Percentiles rank a stretch among this genome's conserved stretches.
Conservation (phyloP, 2,797 vertebrate species). For the Sebastes kiyomatsui region DNA sequence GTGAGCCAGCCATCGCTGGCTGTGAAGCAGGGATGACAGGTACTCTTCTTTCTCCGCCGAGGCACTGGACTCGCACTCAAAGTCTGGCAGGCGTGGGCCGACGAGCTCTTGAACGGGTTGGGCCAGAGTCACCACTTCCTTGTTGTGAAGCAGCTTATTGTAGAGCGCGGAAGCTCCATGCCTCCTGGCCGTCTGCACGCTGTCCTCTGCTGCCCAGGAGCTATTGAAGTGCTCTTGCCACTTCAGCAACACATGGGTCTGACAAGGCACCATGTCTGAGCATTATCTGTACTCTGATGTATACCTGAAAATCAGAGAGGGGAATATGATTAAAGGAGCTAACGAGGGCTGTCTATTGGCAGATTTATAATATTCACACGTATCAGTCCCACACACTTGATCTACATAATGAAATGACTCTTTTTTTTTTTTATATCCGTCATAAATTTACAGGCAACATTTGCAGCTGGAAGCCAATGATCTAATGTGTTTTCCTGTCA, state of each 20-base stretch:
- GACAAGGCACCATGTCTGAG: slow-evolving; percentile 85
- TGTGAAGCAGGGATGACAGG: slow-evolving; percentile 82
- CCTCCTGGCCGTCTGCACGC: slow-evolving; percentile 74
- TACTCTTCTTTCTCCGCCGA: slow-evolving; percentile 84
- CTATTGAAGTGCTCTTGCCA: slow-evolving; percentile 90
- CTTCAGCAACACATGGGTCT: slow-evolving; percentile 86
- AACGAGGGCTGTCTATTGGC: not conserved
- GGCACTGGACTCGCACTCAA: slow-evolving; percentile 83
- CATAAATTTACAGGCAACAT: slow-evolving; percentile 14
- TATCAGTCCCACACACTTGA: slow-evolving; percentile 2
- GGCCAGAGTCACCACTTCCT: slow-evolving; percentile 85
- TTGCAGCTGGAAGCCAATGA: slow-evolving; percentile 24
- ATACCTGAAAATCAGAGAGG: slow-evolving; percentile 59
- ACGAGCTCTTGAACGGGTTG: slow-evolving; percentile 85
- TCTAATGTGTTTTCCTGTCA: slow-evolving; percentile 27
- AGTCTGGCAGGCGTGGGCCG: slow-evolving; percentile 86
- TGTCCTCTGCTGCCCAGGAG: slow-evolving; percentile 86
- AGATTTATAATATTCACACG: slow-evolving; percentile 2
- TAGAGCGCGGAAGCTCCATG: slow-evolving; percentile 79
- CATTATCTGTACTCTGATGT: slow-evolving; percentile 76
- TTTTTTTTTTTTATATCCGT: not conserved
- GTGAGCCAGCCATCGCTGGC: slow-evolving; percentile 84
- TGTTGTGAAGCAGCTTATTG: slow-evolving; percentile 83
- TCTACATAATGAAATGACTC: slow-evolving; percentile 22
- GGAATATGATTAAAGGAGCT: not conserved